Conservation (phyloP, 2,113 vertebrate species). For the Anthoscopus minutus region DNA sequence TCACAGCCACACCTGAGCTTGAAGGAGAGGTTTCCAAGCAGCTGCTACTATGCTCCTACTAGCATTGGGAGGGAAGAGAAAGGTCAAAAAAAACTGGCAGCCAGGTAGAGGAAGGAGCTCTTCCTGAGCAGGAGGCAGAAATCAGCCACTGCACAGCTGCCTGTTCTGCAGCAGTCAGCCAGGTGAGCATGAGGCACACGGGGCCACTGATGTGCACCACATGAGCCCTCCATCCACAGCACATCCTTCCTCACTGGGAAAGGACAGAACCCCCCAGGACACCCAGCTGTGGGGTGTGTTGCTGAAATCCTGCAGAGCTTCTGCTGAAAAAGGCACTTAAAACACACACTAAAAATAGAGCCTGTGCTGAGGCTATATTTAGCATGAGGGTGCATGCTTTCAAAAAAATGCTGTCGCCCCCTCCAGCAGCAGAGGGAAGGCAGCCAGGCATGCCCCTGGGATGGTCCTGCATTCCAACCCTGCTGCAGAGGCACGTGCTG, state of each 20-base stretch:
- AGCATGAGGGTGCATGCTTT: not conserved
- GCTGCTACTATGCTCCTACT: not conserved
- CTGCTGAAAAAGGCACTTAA: not conserved
- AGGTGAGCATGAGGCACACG: fast-evolving
- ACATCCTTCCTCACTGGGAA: not conserved
- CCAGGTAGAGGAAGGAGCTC: not conserved
- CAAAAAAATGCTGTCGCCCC: not conserved
- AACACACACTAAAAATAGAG: conserved; percentile 8
- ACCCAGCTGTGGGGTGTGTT: not conserved
- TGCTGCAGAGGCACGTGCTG: not conserved
- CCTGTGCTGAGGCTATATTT: not conserved
- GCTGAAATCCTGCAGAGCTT: not conserved
- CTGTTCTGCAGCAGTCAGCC: not conserved
- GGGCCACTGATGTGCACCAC: not conserved
- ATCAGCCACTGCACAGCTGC: fast-evolving
- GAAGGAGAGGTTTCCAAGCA: not conserved
- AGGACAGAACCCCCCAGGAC: not conserved
- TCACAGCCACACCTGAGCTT: not conserved
- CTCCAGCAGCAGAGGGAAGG: not conserved
- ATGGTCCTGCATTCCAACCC: not conserved
- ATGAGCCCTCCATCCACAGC: not conserved
- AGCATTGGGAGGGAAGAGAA: not conserved
- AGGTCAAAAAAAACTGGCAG: not conserved
- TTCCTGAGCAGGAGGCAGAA: not conserved
- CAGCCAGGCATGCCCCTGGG: not conserved